Conservation (phyloP, 2,797 vertebrate species). For the Hydrocynus forskahlii region DNA sequence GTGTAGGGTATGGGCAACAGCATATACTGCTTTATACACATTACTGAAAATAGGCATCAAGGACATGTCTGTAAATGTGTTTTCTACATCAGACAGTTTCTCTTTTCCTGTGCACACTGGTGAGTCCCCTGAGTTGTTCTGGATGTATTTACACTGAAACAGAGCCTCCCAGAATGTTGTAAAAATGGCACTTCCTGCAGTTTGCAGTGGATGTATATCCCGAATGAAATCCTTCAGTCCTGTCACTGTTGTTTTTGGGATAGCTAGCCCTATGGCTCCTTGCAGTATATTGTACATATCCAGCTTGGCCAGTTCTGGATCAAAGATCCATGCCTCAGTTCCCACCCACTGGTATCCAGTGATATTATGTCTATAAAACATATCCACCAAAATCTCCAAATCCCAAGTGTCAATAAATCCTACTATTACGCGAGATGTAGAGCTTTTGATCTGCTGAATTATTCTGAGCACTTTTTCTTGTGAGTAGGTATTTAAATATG, state of each 20-base stretch:
- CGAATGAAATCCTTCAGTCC: conserved; percentile 68
- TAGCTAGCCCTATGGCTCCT: too few species aligned
- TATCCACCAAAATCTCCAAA: not conserved
- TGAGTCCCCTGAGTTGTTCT: not conserved
- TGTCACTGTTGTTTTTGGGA: conserved; percentile 64
- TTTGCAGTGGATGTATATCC: conserved; percentile 61
- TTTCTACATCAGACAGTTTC: too few species aligned
- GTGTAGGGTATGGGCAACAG: too few species aligned
- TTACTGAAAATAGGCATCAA: too few species aligned
- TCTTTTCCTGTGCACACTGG: too few species aligned
- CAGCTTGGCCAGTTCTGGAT: conserved; percentile 60
- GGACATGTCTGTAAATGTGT: too few species aligned
- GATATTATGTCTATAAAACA: conserved; percentile 61
- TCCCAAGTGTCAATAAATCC: not conserved
- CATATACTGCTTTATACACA: too few species aligned
- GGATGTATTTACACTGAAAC: conserved; percentile 62
- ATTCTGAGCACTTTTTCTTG: not conserved
- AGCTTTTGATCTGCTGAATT: conserved; percentile 1
- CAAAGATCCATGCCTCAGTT: conserved; percentile 71
- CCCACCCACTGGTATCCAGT: too few species aligned
- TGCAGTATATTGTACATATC: conserved; percentile 64
- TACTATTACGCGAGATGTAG: not conserved
- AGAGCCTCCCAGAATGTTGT: conserved; percentile 68
- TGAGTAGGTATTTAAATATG: not conserved
- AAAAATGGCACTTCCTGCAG: conserved; percentile 56